phyloP scores from a whole-genome alignment of 2,888 invertebrate species.

The Metallyticus violacea region DNA sequence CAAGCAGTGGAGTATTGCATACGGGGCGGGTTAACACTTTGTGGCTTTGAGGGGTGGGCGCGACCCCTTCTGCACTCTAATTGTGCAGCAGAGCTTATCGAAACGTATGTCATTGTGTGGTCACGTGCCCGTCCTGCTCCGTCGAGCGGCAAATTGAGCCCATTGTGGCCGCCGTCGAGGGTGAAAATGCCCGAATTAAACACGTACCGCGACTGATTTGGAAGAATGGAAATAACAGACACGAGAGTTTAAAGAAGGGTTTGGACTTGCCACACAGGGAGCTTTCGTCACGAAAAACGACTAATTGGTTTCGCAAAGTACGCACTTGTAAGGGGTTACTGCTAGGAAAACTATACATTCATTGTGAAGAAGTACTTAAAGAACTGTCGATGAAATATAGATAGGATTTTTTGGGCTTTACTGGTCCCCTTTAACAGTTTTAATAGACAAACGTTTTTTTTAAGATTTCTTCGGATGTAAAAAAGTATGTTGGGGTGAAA shows the following conservation, averaged over 20 bases:
- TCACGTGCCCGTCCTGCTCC: background rate
- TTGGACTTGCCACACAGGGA: background rate
- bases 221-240: background rate
- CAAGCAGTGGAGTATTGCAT: background rate
- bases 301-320: background rate
- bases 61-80: background rate
- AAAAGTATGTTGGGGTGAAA: no score
- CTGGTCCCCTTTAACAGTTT: no score
- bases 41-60: background rate
- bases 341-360: background rate
- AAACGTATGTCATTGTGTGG: background rate
- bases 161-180: background rate
- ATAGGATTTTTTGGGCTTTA: no score
- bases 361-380: background rate
- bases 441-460: no score
- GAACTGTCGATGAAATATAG: background rate
- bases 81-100: background rate
- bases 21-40: background rate
- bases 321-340: background rate
- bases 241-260: background rate
- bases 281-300: background rate
- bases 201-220: background rate
- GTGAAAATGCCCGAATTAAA: background rate
- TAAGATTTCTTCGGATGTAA: no score
- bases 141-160: conserved; percentile 10